phyloP scores from a whole-genome alignment of 2,797 vertebrate genomes.

The Erpetoichthys calabaricus region DNA sequence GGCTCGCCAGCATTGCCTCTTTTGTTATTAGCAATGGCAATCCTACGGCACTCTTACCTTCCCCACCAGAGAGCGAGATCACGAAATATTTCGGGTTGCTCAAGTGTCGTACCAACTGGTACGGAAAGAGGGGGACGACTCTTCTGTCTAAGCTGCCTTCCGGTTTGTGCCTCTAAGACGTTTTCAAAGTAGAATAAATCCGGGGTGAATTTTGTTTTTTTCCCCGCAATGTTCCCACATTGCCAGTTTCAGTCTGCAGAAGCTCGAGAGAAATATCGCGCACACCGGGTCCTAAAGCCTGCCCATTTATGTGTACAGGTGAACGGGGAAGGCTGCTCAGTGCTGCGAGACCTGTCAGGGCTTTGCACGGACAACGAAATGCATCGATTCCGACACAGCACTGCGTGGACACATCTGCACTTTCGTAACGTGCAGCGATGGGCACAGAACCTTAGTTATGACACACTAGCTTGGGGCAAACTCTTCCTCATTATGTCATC shows the following conservation, averaged over 20 bases:
- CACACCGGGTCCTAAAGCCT: slow-evolving; percentile 72
- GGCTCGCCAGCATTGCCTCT: slow-evolving; percentile 56
- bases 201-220: slow-evolving; percentile 53
- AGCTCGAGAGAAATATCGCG: slow-evolving; percentile 71
- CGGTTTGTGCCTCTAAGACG: slow-evolving; percentile 28
- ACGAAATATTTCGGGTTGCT: slow-evolving; percentile 30
- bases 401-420: no score
- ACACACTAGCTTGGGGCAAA: no score
- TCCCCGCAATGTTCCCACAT: slow-evolving; percentile 66
- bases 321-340: slow-evolving; percentile 23
- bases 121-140: slow-evolving; percentile 6
- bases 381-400: no score
- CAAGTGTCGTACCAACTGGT: slow-evolving; percentile 8
- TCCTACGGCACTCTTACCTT: slow-evolving; percentile 66
- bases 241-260: slow-evolving; percentile 67
- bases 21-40: slow-evolving; percentile 71
- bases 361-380: no score
- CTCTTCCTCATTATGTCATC: no score
- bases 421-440: no score
- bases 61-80: slow-evolving; percentile 24
- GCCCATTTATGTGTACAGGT: slow-evolving; percentile 47
- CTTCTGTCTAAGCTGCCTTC: slow-evolving; percentile 23
- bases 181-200: slow-evolving; percentile 40
- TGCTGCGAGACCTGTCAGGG: no score
- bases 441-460: no score